phyloP scores from a whole-genome alignment of 1,140 invertebrate species.

The Periplaneta americana region DNA sequence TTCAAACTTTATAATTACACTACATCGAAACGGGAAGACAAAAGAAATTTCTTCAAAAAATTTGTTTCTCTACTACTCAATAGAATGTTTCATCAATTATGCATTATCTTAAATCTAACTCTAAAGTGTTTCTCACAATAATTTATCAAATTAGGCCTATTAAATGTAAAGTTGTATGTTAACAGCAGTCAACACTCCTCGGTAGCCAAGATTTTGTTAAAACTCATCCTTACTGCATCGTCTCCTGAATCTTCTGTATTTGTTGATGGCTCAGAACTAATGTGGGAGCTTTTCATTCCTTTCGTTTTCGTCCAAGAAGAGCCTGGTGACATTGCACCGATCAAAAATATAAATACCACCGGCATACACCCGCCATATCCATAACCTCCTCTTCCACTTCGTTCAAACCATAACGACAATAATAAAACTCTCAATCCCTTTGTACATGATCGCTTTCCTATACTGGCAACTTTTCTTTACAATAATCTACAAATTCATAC shows the following conservation, averaged over 20 bases:
- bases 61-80: too few species aligned
- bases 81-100: neutral
- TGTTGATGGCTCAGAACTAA: constrained; percentile 24
- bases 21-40: too few species aligned
- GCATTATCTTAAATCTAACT: neutral
- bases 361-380: neutral
- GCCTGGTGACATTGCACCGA: neutral
- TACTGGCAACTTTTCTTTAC: too few species aligned
- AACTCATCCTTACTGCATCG: constrained; percentile 30
- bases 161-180: neutral
- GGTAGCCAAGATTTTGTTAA: neutral
- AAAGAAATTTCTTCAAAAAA: too few species aligned
- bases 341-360: neutral
- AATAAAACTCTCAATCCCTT: too few species aligned
- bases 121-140: constrained; percentile 3
- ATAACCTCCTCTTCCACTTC: neutral
- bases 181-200: neutral
- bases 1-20: too few species aligned
- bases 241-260: constrained; percentile 38
- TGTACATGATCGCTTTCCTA: too few species aligned
- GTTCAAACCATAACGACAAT: too few species aligned
- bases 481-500: too few species aligned
- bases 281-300: constrained; percentile 21
- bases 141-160: neutral
- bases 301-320: constrained; percentile 10